A percentile compares a stretch with the other conserved stretches of the same genome.
Conservation (phyloP, 2,888 invertebrate species). For the Hypsopygia costalis region DNA sequence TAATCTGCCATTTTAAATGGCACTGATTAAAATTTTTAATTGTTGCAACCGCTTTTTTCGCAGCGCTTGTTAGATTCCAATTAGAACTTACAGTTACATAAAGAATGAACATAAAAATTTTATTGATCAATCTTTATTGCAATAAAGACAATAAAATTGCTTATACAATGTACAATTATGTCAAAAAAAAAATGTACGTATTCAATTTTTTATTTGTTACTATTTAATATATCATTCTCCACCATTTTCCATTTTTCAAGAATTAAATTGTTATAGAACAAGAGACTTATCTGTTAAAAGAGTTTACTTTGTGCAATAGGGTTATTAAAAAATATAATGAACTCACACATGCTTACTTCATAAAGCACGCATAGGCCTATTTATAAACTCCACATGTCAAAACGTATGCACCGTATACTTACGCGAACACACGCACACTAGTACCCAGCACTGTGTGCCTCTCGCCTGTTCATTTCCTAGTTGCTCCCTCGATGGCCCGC, state of each 20-base stretch:
- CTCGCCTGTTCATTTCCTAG: conserved; percentile 71
- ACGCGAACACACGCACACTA: conserved; percentile 25
- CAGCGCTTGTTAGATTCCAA: conserved; percentile 9
- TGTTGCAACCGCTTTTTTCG: conserved; percentile 10
- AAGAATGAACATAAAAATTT: too few relatives aligned
- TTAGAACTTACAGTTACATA: conserved; percentile 7
- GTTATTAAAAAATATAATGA: conserved; percentile 2
- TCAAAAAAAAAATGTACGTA: too few relatives aligned
- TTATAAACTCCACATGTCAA: conserved; percentile 63
- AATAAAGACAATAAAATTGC: too few relatives aligned
- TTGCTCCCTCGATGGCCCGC: conserved; percentile 73
- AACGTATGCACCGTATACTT: conserved; percentile 54
- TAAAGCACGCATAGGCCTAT: conserved; percentile 44
- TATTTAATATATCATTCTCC: too few relatives aligned
- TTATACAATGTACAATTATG: too few relatives aligned
- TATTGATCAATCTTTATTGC: too few relatives aligned
- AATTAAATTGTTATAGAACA: too few relatives aligned
- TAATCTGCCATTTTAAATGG: conserved; percentile 33
- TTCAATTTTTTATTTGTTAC: too few relatives aligned
- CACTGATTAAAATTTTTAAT: conserved; percentile 16
- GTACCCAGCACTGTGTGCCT: conserved; percentile 39
- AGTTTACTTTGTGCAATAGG: not conserved
- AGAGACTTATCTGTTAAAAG: not conserved
- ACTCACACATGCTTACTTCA: conserved; percentile 22
- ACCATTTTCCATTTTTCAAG: too few relatives aligned